Base-by-base conservation (phyloP, 1,140 invertebrate species). In the Xylocopa sonorina region DNA sequence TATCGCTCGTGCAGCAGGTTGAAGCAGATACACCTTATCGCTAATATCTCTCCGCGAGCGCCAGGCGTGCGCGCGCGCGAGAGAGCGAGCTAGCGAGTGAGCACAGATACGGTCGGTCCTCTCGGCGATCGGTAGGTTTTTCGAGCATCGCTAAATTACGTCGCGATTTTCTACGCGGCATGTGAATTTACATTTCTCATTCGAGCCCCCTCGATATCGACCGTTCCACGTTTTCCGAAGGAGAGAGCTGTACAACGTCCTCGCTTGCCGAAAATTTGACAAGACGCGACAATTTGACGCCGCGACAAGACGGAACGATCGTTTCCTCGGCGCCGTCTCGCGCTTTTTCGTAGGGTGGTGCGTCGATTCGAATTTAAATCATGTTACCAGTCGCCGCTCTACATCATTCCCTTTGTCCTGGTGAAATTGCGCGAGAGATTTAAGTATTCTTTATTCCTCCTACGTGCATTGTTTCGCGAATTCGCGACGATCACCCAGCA, bases 1-100 rank as follows among this genome's bases (percentile, higher is more conserved):
- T 85, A 85, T 80, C 53, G 76, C 58, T 60, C 67, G 57, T 53
- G 73, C 84, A 80, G 58, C 80, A 86, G 80, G 84, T 86, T 86
- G 84, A 85, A 74, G 72, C 60, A 81, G 78, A 85, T 82, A 76
- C 67, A 77, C 80, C 78, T 86, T 86, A 86, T 86, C 84, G 83
- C 80, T 82, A 82, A 85, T 85, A 86, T 86, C 84, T 86, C 50
- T 46, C 57, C 67, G 78, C 68, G 83, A 80, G 68, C 69, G 77
- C 58, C n/a, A n/a, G n/a, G n/a, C n/a, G n/a, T n/a, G n/a, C n/a
- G n/a, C n/a, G n/a, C n/a, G n/a, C n/a, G n/a, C n/a, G n/a, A n/a
- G n/a, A n/a, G n/a, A n/a, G n/a, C n/a, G n/a, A n/a, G n/a, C n/a
- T n/a, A n/a, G n/a, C n/a, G n/a, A n/a, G n/a, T n/a, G n/a, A n/a